These are phyloP conservation scores for Chalcis sispes DNA, from an alignment of 2,888 invertebrate species.

Conservation along the genomic window DNA sequence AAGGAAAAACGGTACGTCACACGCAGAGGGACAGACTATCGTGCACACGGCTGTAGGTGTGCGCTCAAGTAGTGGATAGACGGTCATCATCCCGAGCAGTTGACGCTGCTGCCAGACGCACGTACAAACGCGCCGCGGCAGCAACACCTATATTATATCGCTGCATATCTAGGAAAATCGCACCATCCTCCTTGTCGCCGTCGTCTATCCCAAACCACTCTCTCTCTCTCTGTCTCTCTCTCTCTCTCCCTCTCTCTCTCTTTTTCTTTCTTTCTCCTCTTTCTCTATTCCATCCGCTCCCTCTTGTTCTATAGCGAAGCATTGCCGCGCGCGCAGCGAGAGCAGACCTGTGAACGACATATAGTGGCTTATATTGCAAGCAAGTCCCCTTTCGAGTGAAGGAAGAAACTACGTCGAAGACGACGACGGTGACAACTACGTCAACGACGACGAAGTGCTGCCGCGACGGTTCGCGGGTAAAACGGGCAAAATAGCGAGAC, in stretches of 20 bases:
- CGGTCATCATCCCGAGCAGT: too few species aligned
- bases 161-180: too few species aligned
- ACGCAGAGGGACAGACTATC: too few species aligned
- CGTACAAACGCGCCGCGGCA: too few species aligned
- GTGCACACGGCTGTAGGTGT: too few species aligned
- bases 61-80: too few species aligned
- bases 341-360: background rate
- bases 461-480: background rate
- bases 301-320: background rate
- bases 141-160: too few species aligned
- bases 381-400: background rate
- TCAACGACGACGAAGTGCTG: background rate
- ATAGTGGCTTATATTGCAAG: background rate
- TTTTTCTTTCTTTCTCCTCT: constrained; percentile 13
- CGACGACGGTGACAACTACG: background rate
- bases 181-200: too few species aligned
- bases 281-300: background rate
- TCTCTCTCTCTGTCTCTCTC: background rate
- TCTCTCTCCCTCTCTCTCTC: constrained; percentile 4
- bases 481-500: constrained; percentile 34
- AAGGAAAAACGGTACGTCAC: too few species aligned
- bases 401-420: background rate
- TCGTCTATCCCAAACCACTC: too few species aligned
- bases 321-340: background rate
- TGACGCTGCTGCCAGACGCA: too few species aligned